Base-by-base conservation (phyloP, 2,888 invertebrate species). In the Netelia virgata region DNA sequence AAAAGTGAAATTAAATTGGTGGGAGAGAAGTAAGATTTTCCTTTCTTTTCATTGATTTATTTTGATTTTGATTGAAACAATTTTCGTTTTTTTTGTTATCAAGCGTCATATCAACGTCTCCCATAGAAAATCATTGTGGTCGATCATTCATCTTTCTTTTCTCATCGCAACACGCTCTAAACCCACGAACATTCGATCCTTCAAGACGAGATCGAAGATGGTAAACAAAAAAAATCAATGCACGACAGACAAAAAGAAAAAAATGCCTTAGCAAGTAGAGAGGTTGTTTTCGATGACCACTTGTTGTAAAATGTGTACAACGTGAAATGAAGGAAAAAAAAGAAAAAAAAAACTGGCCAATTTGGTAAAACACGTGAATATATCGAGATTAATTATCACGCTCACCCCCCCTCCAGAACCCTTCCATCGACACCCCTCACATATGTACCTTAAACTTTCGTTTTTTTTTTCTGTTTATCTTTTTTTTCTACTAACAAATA, bases 371-470 rank as follows among this genome's bases (percentile, higher is more conserved):
- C 74, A 84, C 82, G 74, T 82, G 76, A 81, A 83, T 86, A 78
- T 69, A 79, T 79, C 78, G 78, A 83, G 78, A 84, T 79, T 85
- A 79, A 82, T 80, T 82, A 85, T 84, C 79, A 85, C 75, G 63
- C 79, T 79, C 81, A 79, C 72, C 75, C 57, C 57, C 72, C 59
- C 74, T 63, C 36, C 36, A 36, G 8, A 64, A 64, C 47, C 64
- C 77, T 59, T 64, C 75, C 63, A 66, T 53, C 84, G 72, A 41
- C 72, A 53, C 41, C 70, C 89, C 86, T 87, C 88, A 88, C 89
- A 87, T 86, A 88, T 91, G 91, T 91, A 91, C 88, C 91, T 91
- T 91, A 87, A 90, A 85, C 72, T 82, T 85, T 53, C 20, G 76
- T 55, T 55, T 90, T 90, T 90, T 75, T 82, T 85, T 89, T 90